phyloP scores from a whole-genome alignment of 2,888 invertebrate genomes.

The Gortyna flavago region DNA sequence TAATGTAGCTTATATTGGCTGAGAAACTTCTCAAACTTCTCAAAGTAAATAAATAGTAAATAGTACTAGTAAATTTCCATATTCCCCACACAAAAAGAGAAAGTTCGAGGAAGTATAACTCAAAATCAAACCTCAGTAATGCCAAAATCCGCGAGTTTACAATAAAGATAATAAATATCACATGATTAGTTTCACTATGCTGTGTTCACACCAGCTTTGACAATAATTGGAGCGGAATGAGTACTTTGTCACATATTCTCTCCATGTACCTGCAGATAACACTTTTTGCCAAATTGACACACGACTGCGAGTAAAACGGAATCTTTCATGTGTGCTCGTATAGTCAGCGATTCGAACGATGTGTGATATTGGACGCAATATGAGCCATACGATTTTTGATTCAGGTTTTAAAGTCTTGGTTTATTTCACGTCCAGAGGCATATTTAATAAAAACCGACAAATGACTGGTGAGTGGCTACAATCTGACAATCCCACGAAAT shows the following conservation, averaged over 20 bases:
- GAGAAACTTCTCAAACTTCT: no score
- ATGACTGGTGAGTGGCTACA: neutral
- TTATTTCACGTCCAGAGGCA: neutral
- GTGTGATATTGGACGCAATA: slow-evolving; percentile 23
- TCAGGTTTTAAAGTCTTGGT: neutral
- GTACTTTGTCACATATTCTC: slow-evolving; percentile 53
- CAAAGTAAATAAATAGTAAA: no score
- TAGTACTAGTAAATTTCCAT: no score
- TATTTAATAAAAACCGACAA: neutral
- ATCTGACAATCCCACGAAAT: neutral
- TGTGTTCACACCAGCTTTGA: slow-evolving; percentile 69
- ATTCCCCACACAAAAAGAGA: neutral
- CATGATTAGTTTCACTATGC: slow-evolving; percentile 38
- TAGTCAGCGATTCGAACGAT: slow-evolving; percentile 12
- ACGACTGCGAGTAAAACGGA: slow-evolving; percentile 28
- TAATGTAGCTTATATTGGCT: neutral
- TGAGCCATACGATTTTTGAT: slow-evolving; percentile 11
- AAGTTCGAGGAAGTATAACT: neutral
- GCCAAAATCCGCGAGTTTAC: neutral
- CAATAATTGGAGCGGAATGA: slow-evolving; percentile 65
- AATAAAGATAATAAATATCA: slow-evolving; percentile 33
- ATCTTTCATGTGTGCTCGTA: slow-evolving; percentile 33
- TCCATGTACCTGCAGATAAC: slow-evolving; percentile 30
- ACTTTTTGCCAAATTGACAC: slow-evolving; percentile 50
- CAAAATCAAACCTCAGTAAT: neutral